Base-by-base conservation (phyloP, 2,888 invertebrate species). In the Drosophila mulleri region DNA sequence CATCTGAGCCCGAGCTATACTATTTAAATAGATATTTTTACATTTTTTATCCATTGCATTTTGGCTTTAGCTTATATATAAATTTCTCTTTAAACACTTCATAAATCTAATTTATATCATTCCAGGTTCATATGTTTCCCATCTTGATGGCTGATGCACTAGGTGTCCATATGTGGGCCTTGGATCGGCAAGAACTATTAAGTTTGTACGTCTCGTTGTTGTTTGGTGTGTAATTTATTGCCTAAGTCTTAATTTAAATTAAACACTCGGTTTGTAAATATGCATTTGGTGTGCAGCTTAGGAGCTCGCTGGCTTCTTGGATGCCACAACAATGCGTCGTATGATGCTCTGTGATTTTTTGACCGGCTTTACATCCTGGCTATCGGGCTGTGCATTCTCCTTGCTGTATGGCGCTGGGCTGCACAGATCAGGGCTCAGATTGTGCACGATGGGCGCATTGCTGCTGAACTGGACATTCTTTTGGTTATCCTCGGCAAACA, bases 401-500 rank as follows among this genome's bases (percentile, higher is more conserved):
- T 82, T 82, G 62, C 70, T 62, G 20, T 37, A 41, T 1, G 16
- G 11, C 11, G 47, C 41, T 1, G 45, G 58, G 37, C 58, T 58
- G 52, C 11, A n/a, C 1, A 64, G 18, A 2, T 66, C 47, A 0
- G 78, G 69, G 72, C 80, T 85, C 12, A 90, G 53, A 44, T 76
- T 78, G 61, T 90, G 88, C 14, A 91, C 80, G 14, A 71, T 81
- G 20, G 86, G 82, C 32, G 42, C 72, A 3, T 67, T 74, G 9
- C 67, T 68, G 62, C 88, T 87, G 47, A 92, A 92, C 68, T 89
- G 83, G 1, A 92, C 92, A 67, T 67, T 82, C 72, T 92, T 92
- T 0, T 80, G 78, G 5, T 54, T 63, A 23, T 89, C 83, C 32
- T 86, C 88, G 26, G 72, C 75, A 7, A 92, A 82, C 0, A 88